Percentiles rank a stretch among this genome's conserved stretches.
Evolutionary conservation across 2,797 vertebrate genomes (phyloP).

Genomic region (Sebastes vulpes): DNA sequence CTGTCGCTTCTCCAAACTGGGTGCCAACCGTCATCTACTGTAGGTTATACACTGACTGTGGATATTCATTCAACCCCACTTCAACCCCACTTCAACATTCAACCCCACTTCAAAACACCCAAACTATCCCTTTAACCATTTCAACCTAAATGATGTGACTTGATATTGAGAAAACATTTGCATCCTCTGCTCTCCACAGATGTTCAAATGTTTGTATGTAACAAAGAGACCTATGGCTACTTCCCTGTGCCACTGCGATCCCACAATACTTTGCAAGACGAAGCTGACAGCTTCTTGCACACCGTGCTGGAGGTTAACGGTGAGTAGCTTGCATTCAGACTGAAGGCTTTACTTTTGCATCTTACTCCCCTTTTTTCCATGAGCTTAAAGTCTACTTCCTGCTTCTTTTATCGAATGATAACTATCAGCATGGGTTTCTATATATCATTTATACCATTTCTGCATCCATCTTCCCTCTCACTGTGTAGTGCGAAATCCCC

Average conservation of each 20-base stretch:
- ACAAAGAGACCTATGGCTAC: slow-evolving; percentile 90
- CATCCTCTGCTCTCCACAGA: slow-evolving; percentile 75
- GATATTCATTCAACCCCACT: fast-evolving
- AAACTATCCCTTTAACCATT: not conserved
- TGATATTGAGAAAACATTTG: not conserved
- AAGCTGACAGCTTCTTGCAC: slow-evolving; percentile 92
- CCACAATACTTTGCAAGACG: slow-evolving; percentile 90
- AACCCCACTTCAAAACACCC: fast-evolving
- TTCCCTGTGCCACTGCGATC: slow-evolving; percentile 90
- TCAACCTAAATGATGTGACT: not conserved
- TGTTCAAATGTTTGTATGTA: slow-evolving; percentile 94
- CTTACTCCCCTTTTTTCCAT: not conserved
- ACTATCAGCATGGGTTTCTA: slow-evolving; percentile 42
- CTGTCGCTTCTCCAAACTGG: not conserved
- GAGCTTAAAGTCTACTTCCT: slow-evolving; percentile 21
- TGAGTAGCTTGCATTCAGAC: slow-evolving; percentile 70
- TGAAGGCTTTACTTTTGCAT: not conserved
- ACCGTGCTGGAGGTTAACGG: slow-evolving; percentile 90
- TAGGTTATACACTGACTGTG: not conserved
- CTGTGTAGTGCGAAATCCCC: slow-evolving; percentile 90
- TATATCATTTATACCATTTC: slow-evolving; percentile 62
- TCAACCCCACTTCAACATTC: no score
- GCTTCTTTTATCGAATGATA: slow-evolving; percentile 16
- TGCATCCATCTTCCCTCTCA: slow-evolving; percentile 74
- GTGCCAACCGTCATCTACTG: not conserved